Conservation (phyloP, 2,888 invertebrate genomes). For the Phrixothrix hirtus region DNA sequence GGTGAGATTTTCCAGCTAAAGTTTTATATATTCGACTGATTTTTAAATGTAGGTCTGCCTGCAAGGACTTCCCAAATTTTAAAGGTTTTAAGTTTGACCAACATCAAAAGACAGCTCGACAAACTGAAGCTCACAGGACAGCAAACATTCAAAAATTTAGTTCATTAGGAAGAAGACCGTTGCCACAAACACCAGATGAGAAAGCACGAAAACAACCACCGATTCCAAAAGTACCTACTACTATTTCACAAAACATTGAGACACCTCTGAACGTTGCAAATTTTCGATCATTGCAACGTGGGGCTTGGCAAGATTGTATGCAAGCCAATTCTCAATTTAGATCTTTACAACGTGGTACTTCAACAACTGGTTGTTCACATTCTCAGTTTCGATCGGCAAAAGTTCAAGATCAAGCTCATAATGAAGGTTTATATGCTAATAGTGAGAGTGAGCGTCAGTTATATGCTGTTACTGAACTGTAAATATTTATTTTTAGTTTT, state of each 20-base stretch:
- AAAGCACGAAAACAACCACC: constrained; percentile 51
- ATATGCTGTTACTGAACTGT: constrained; percentile 76
- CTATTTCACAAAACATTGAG: constrained; percentile 49
- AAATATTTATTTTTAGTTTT: constrained; percentile 47
- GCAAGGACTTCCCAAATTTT: constrained; percentile 59
- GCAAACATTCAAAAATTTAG: constrained; percentile 57
- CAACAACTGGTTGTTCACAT: constrained; percentile 43
- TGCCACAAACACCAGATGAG: constrained; percentile 56
- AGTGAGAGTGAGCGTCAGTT: constrained; percentile 59
- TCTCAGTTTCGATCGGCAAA: constrained; percentile 53
- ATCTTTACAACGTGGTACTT: constrained; percentile 58
- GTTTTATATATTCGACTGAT: not conserved
- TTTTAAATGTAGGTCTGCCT: constrained; percentile 59
- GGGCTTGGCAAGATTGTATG: constrained; percentile 51
- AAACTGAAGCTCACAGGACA: constrained; percentile 41
- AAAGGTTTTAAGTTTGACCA: constrained; percentile 60
- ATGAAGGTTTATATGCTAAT: constrained; percentile 53
- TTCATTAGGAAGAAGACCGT: constrained; percentile 53
- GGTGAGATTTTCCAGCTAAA: constrained; percentile 49
- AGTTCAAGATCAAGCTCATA: constrained; percentile 53
- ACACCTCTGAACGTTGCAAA: constrained; percentile 58
- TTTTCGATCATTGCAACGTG: constrained; percentile 59
- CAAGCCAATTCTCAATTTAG: constrained; percentile 52
- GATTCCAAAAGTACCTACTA: constrained; percentile 53
- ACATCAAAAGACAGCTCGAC: constrained; percentile 46